Conservation (phyloP, 2,797 vertebrate genomes). For the Gymnothorax reevesii region DNA sequence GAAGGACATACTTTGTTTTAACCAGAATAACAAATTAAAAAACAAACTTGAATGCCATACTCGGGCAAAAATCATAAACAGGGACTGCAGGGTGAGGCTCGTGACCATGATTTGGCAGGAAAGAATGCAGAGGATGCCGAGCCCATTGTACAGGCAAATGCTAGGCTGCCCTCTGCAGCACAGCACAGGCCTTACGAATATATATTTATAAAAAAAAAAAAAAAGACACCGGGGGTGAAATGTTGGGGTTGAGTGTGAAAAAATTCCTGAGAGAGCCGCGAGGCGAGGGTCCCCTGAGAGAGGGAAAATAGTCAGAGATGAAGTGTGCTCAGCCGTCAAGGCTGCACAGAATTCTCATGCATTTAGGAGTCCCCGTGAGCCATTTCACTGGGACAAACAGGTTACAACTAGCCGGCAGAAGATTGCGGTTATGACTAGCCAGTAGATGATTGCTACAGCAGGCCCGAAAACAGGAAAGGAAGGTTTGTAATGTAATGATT, state of each 20-base stretch:
- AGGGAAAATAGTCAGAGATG: not conserved
- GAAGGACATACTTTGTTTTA: not conserved
- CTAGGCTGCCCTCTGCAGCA: not conserved
- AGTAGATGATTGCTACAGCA: no score
- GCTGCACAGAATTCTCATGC: not conserved
- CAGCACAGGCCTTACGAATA: not conserved
- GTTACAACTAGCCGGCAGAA: conserved; percentile 7
- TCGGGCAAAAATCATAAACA: not conserved
- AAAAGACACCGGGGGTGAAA: not conserved
- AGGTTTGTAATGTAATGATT: not conserved
- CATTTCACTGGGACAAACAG: not conserved
- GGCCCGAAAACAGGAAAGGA: not conserved
- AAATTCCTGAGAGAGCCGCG: not conserved
- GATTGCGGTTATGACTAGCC: not conserved
- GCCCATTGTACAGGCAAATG: not conserved
- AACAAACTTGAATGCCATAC: not conserved
- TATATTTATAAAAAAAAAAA: no score
- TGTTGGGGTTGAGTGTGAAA: conserved; percentile 6
- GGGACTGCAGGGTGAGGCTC: not conserved
- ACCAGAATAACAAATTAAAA: not conserved
- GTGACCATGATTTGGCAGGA: not conserved
- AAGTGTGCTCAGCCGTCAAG: not conserved
- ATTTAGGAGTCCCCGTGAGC: not conserved
- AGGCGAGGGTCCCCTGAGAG: not conserved
- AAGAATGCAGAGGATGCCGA: not conserved